Base-by-base conservation (phyloP, 2,113 vertebrate genomes). In the Procavia capensis region DNA sequence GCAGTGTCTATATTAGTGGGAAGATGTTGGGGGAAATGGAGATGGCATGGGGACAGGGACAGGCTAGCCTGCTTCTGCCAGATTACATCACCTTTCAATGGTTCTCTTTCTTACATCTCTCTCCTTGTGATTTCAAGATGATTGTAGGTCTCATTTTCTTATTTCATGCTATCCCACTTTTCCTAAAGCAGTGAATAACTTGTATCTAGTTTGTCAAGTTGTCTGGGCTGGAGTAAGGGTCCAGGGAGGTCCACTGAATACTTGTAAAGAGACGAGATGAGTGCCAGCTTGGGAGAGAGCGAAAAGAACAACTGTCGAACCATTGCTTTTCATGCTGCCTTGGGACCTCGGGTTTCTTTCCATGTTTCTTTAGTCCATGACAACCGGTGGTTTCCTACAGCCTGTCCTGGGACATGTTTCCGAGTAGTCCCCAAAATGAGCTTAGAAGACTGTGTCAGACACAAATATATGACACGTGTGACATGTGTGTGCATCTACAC, bases 321-420 rank as follows among this genome's bases (percentile, higher is more conserved):
- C 2, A 6, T 1, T 31, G 39, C 19, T 63, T n/a, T 74, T 82
- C 14, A 34, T 20, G 5, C 39, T 75, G 43, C 61, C 81, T 45
- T 1, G 0, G 22, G 34, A 4, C 6, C 29, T 0, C 31, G 11
- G 61, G 24, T 5, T 16, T 36, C 19, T 41, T 22, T 63, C 41
- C 24, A 24, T 8, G 2, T 11, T 57, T 75, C 45, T 0, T 20
- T 54, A 19, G 22, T 70, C 61, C 76, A 0, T 25, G 34, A 47
- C 2, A 22, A 25, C 5, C 19, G 36, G 7, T 22, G 0, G 11
- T 31, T 90, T 64, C 54, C 75, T 41, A 6, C 31, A 31, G 68
- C 50, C 1, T 7, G 20, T 31, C 9, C n/a, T 63, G 29, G 14
- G 43, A 7, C 43, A 9, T 2, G 9, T 43, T 86, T 63, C 72